phyloP scores from a whole-genome alignment of 2,888 invertebrate species.

The Dryococelus australis region DNA sequence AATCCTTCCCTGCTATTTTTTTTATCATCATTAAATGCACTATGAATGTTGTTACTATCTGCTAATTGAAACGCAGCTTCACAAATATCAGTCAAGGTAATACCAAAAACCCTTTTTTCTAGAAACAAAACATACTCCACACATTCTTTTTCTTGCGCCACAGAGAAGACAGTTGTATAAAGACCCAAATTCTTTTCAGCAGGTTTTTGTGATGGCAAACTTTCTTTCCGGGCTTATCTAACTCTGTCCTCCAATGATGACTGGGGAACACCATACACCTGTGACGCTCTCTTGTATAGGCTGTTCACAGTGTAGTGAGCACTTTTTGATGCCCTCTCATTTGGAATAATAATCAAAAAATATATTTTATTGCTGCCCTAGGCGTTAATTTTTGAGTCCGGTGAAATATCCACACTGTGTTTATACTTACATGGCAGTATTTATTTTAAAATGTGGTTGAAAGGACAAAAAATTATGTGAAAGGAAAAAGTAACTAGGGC shows the following conservation, averaged over 20 bases:
- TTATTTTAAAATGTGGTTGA: too few relatives aligned
- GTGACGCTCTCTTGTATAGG: slow-evolving; percentile 21
- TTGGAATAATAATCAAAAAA: too few relatives aligned
- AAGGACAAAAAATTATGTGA: too few relatives aligned
- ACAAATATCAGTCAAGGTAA: slow-evolving; percentile 24
- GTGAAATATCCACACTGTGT: too few relatives aligned
- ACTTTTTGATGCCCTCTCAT: too few relatives aligned
- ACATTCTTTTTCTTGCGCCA: slow-evolving; percentile 23
- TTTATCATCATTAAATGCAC: slow-evolving; percentile 12
- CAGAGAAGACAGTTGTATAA: slow-evolving; percentile 10
- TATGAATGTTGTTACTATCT: slow-evolving; percentile 16
- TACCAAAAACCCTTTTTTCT: slow-evolving; percentile 24
- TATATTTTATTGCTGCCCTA: too few relatives aligned
- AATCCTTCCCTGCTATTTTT: slow-evolving; percentile 22
- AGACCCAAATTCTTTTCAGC: slow-evolving; percentile 11
- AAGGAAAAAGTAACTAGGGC: too few relatives aligned
- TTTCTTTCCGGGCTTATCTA: slow-evolving; percentile 18
- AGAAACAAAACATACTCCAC: neutral
- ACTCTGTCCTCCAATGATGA: neutral
- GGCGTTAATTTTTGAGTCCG: too few relatives aligned
- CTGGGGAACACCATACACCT: slow-evolving; percentile 23
- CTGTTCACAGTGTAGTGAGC: too few relatives aligned
- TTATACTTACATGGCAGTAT: too few relatives aligned
- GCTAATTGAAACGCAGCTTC: slow-evolving; percentile 26
- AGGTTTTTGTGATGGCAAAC: slow-evolving; percentile 13